phyloP scores from a whole-genome alignment of 37 sponge, comb jelly and placozoan genomes.

The Ianthella basta region DNA sequence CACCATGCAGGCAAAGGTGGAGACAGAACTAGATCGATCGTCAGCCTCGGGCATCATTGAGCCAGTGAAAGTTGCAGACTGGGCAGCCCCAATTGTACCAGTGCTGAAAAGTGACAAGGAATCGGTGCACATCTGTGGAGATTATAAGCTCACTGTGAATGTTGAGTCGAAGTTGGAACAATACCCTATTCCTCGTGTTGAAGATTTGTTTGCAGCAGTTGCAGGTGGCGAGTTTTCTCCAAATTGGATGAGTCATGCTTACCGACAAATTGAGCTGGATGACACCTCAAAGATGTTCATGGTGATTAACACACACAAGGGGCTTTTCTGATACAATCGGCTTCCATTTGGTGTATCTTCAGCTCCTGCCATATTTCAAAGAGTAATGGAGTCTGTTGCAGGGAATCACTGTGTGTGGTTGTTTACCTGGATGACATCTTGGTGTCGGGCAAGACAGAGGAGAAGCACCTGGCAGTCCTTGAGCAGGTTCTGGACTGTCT shows the following conservation, averaged over 20 bases:
- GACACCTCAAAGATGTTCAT: not conserved
- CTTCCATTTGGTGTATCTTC: conserved; percentile 49
- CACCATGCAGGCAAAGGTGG: conserved; percentile 33
- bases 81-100: conserved; percentile 59
- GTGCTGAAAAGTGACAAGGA: conserved; percentile 39
- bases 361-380: conserved; percentile 48
- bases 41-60: conserved; percentile 28
- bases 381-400: conserved; percentile 29
- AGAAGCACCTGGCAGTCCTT: conserved; percentile 3
- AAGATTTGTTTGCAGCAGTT: conserved; percentile 26
- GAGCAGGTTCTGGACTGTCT: conserved; percentile 6
- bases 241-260: conserved; percentile 35
- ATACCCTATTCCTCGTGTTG: conserved; percentile 37
- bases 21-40: conserved; percentile 25
- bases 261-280: conserved; percentile 6
- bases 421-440: conserved; percentile 48
- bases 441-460: conserved; percentile 24
- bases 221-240: conserved; percentile 24
- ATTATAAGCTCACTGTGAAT: conserved; percentile 35
- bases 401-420: not conserved
- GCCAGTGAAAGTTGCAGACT: conserved; percentile 42
- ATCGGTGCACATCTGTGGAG: conserved; percentile 57
- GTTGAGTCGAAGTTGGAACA: not conserved
- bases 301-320: conserved; percentile 43
- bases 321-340: conserved; percentile 42